Evolutionary conservation across 2,888 invertebrate genomes (phyloP), one percentile per base, ranked within the genome.

Genomic region (Podabrus alpinus): DNA sequence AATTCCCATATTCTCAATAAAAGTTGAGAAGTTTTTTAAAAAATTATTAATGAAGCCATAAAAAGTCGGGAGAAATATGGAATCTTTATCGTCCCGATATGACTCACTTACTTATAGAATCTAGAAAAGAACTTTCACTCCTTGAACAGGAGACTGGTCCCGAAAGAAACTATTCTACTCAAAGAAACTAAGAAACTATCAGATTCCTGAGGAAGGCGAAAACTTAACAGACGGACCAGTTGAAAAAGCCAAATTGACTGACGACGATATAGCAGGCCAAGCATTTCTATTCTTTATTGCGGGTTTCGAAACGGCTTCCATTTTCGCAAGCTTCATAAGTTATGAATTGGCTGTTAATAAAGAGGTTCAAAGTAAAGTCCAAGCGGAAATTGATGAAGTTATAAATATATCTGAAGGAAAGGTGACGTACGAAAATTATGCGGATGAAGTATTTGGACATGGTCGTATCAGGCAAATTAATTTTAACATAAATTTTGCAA

Each of bases 31-130:
- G 9, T 84, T 81, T 70, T 80, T 82, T 60, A 71, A 15, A 72
- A 67, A 24, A 76, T 81, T 13, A 75, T 81, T 13, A 74, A 68
- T 59, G 78, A 76, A 59, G 80, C 76, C 5, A 77, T 82, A 15
- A 61, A 69, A 15, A 64, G 15, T 1, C 25, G 74, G 16, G 66
- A 74, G 5, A 68, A 68, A 11, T 11, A 68, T 24, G 66, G 19
- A 25, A n/a, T 59, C 13, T 15, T 74, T n/a, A n/a, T 21, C 74
- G 74, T n/a, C 74, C 68, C 13, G 73, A 76, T 69, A 71, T 74
- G 73, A 64, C 77, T 19, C 69, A 79, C 66, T 25, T 79, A 11
- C 25, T 79, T 15, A 17, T 79, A 29, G 76, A 77, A 75, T 67
- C 77, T 10, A 71, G 69, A 59, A 72, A 74, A 59, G 76, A 72